A percentile compares a stretch with the other conserved stretches of the same genome.
phyloP scores from a whole-genome alignment of 2,797 vertebrate genomes.

The Lates japonicus region DNA sequence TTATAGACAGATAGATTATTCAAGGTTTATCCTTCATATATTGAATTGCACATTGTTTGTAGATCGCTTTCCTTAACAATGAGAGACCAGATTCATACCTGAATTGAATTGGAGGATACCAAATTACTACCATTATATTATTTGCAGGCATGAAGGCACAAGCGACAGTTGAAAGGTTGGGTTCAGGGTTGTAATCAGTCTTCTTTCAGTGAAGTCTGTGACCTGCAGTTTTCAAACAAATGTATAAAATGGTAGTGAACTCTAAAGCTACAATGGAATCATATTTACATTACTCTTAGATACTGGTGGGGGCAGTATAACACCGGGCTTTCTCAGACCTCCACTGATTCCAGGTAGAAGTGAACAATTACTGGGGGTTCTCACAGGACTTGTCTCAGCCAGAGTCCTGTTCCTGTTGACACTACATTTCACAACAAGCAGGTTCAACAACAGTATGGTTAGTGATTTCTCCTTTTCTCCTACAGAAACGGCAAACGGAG shows the following conservation, averaged over 20 bases:
- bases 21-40: no score
- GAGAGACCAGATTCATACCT: no score
- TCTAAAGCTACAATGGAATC: background rate
- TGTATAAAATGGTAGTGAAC: background rate
- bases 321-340: background rate
- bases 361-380: background rate
- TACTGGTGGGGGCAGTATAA: constrained; percentile 65
- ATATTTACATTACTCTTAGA: background rate
- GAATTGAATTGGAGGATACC: no score
- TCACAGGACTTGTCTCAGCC: background rate
- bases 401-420: constrained; percentile 12
- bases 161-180: no score
- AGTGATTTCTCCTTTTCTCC: constrained; percentile 7
- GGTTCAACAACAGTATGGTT: background rate
- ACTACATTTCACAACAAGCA: background rate
- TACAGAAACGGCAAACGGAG: constrained; percentile 92
- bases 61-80: no score
- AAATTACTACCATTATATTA: no score
- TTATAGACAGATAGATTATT: no score
- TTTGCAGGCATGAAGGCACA: no score
- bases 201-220: background rate
- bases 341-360: background rate
- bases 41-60: no score
- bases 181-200: background rate
- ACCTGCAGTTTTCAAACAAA: background rate